phyloP scores from a whole-genome alignment of 2,888 invertebrate genomes.

The Nephrocerus scutellatus region DNA sequence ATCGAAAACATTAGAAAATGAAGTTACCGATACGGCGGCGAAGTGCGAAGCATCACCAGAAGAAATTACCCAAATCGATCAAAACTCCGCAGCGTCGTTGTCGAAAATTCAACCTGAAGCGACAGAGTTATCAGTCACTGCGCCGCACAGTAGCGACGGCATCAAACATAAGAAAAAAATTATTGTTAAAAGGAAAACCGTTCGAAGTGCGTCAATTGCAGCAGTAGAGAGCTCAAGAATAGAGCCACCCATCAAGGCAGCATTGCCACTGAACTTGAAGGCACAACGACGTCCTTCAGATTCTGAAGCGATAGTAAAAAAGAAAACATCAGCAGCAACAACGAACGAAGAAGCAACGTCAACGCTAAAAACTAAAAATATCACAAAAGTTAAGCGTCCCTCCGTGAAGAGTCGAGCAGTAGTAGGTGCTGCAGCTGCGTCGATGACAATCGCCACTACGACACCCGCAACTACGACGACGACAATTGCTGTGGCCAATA shows the following conservation, averaged over 20 bases:
- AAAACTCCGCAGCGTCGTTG: neutral
- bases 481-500: constrained; percentile 17
- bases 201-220: constrained; percentile 39
- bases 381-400: constrained; percentile 23
- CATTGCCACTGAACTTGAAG: constrained; percentile 17
- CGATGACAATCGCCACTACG: constrained; percentile 3
- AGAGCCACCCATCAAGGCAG: constrained; percentile 25
- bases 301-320: constrained; percentile 38
- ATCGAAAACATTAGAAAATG: constrained; percentile 4
- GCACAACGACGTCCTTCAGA: constrained; percentile 40
- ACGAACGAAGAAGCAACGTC: neutral
- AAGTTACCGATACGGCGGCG: neutral
- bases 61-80: neutral
- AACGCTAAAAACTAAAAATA: constrained; percentile 20
- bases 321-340: constrained; percentile 24
- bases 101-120: neutral
- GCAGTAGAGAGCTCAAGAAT: constrained; percentile 40
- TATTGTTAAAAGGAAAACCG: constrained; percentile 18
- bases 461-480: constrained; percentile 20
- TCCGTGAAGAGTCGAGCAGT: constrained; percentile 16
- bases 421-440: neutral
- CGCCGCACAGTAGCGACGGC: too few species aligned
- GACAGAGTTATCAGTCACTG: too few species aligned
- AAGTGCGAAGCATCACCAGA: neutral
- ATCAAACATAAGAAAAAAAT: constrained; percentile 28